Conservation (phyloP, 2,888 invertebrate genomes). For the Lepas anatifera region DNA sequence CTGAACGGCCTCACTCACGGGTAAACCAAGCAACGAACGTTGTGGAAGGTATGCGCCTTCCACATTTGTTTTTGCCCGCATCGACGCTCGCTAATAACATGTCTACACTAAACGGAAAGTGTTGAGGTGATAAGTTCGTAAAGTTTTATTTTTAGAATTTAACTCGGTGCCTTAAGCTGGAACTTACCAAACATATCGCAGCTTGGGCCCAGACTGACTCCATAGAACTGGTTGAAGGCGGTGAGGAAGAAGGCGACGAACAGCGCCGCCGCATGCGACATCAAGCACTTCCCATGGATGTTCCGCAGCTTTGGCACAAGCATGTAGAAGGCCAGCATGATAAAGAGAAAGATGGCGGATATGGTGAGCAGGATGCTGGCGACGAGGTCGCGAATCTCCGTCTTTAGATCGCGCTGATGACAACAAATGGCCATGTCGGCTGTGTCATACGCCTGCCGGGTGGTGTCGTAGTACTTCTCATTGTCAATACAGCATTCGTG, state of each 20-base stretch:
- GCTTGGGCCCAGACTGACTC: not conserved
- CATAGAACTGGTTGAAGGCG: not conserved
- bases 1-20: too few species aligned
- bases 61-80: too few species aligned
- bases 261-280: not conserved
- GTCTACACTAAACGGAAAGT: too few species aligned
- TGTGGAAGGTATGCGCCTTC: too few species aligned
- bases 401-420: not conserved
- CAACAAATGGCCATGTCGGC: not conserved
- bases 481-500: not conserved
- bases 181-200: not conserved
- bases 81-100: too few species aligned
- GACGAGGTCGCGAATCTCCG: not conserved
- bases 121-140: too few species aligned
- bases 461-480: not conserved
- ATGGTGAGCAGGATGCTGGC: not conserved
- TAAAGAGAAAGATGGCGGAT: not conserved
- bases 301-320: not conserved
- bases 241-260: slow-evolving; percentile 7
- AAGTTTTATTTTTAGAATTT: too few species aligned
- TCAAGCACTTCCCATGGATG: slow-evolving; percentile 1
- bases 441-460: not conserved
- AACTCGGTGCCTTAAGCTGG: too few species aligned
- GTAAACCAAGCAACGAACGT: too few species aligned
- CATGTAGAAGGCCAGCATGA: slow-evolving; percentile 5